phyloP scores from a whole-genome alignment of 2,113 vertebrate genomes.

The Pogona vitticeps region DNA sequence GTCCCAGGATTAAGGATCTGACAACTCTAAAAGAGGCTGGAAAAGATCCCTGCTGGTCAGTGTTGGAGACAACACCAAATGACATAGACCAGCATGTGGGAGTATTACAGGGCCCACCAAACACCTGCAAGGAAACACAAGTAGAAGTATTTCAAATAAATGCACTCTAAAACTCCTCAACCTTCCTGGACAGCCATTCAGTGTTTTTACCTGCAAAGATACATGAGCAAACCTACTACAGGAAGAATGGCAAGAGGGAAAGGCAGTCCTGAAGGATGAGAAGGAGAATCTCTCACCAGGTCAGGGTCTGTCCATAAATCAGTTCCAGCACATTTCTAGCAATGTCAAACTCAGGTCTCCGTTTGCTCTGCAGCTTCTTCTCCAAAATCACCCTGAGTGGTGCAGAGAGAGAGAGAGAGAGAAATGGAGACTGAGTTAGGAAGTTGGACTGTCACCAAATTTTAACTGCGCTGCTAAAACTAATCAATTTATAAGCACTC shows the following conservation, averaged over 20 bases:
- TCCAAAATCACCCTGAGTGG: constrained; percentile 82
- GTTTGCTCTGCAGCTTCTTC: constrained; percentile 75
- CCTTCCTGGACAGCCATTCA: background rate
- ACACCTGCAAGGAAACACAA: background rate
- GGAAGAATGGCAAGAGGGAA: background rate
- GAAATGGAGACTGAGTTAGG: background rate
- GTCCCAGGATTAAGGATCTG: background rate
- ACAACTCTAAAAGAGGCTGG: background rate
- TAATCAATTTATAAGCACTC: background rate
- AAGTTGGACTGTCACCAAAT: background rate
- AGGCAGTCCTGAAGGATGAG: background rate
- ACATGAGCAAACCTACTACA: background rate
- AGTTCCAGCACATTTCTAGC: constrained; percentile 90
- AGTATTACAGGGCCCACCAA: background rate
- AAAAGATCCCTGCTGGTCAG: background rate
- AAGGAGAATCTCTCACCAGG: constrained; percentile 79
- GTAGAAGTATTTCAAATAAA: background rate
- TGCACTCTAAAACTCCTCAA: background rate
- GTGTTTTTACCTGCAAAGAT: background rate
- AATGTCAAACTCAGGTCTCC: constrained; percentile 89
- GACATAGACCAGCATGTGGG: background rate
- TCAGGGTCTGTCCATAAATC: constrained; percentile 92
- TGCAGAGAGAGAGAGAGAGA: constrained; percentile 8
- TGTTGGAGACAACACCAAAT: background rate
- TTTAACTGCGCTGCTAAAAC: background rate